Evolutionary conservation across 2,888 invertebrate species (phyloP), one percentile per base, ranked within the genome.

Genomic region (Deilephila elpenor): DNA sequence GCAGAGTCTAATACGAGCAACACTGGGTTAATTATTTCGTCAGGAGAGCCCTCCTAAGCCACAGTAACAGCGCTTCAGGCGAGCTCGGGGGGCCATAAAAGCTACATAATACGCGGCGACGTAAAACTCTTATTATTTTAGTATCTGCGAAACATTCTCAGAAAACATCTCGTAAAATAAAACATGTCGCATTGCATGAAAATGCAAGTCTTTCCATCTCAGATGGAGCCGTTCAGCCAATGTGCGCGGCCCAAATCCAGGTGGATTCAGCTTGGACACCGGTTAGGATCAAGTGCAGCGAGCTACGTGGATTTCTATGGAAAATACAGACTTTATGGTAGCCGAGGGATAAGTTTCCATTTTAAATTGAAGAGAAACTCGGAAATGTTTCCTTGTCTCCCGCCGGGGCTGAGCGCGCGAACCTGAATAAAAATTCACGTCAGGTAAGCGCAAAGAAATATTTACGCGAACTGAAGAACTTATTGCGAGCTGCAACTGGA

Each of bases 61-160:
- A 91, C 87, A 88, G 89, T 92, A 91, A 93, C 91, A 91, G 88
- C 90, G 91, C 91, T 89, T 89, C 89, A 89, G 89, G 86, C 86
- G 91, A 90, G 91, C 92, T 90, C 88, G 85, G 89, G 85, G 86
- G 90, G 82, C 86, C 88, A 92, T 93, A 93, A 94, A 94, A 92
- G 91, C 91, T 88, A 92, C 91, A 91, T 93, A 93, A 93, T 93
- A 91, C 90, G 92, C 88, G 92, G 90, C 86, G 88, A 92, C 93
- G 88, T 93, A 92, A 93, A 93, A 93, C 88, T 93, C 92, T 93
- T 93, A 94, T 93, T 94, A 94, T 94, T 93, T 93, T 93, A 93
- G 93, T 93, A 93, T 93, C 93, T 93, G 93, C 88, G 91, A 93
- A 93, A 92, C 89, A 89, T 91, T 90, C 88, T 90, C 87, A 87